Base-by-base conservation (phyloP, 2,888 invertebrate genomes). In the Sinodicranocentrus sp. region DNA sequence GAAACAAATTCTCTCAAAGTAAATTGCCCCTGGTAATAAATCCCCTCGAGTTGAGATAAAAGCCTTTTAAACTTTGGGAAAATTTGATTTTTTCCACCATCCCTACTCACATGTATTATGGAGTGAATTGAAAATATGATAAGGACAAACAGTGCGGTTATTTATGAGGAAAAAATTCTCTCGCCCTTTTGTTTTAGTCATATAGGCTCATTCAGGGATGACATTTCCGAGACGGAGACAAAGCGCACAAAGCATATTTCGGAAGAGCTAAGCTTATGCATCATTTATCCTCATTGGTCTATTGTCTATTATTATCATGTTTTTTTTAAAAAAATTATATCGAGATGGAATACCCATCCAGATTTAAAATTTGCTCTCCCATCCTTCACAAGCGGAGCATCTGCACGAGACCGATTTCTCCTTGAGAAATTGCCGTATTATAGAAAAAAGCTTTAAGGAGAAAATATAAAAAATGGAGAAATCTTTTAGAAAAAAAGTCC, bases 11-110 rank as follows among this genome's bases (percentile, higher is more conserved):
- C 1, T 17, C 23, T 19, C 68, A 68, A 8, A 67, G 43, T 48
- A 48, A 26, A 44, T 68, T 33, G 33, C 48, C 10, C 23, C 25
- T 23, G 25, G 2, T 5, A 21, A 19, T 68, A 68, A 48, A 33
- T 44, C 43, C 8, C 68, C 68, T 26, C 23, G 23, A 44, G 23
- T n/a, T 6, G 52, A 23, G 52, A 59, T 15, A 59, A 72, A 72
- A 59, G 57, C 26, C 52, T 72, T 59, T 72, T 43, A 72, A 72
- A 72, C 33, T 59, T 2, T n/a, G 59, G 43, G 59, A 72, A 72
- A 72, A 72, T 72, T 59, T 59, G 72, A 72, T 57, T 71, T 71
- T 71, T 6, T 10, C 10, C 23, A 5, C 13, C 57, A 19, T 48
- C 8, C 19, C n/a, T n/a, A n/a, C n/a, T n/a, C n/a, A 10, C 33